A percentile compares a stretch with the other conserved stretches of the same genome.
These are phyloP conservation scores for Enchytraeus crypticus DNA, from an alignment of 2,888 invertebrate genomes.

Conservation along the genomic window DNA sequence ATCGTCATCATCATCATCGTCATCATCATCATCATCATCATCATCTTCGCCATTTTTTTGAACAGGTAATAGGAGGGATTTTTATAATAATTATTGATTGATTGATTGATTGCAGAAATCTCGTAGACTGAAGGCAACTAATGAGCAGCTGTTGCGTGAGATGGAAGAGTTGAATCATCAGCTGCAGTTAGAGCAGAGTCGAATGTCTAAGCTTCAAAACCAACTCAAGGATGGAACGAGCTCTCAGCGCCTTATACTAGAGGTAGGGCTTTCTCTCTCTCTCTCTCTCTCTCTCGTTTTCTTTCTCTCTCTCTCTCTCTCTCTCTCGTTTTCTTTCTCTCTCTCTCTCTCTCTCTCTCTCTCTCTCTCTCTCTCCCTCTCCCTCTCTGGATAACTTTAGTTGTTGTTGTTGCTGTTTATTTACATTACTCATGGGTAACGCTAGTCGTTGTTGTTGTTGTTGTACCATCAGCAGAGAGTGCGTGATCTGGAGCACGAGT, in stretches of 20 bases:
- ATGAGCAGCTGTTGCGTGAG: conserved; percentile 45
- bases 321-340: too few species aligned
- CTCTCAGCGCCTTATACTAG: conserved; percentile 34
- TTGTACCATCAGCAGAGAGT: conserved; percentile 37
- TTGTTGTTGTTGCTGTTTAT: too few species aligned
- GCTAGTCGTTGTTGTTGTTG: neutral
- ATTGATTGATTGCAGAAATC: too few species aligned
- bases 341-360: too few species aligned
- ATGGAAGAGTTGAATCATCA: conserved; percentile 45
- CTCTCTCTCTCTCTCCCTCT: too few species aligned
- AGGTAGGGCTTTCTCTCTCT: conserved; percentile 27
- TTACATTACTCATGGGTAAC: neutral
- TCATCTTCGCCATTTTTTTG: neutral
- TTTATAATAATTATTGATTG: too few species aligned
- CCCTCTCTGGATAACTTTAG: too few species aligned
- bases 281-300: neutral
- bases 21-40: neutral
- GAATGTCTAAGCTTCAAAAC: conserved; percentile 39
- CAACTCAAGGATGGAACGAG: conserved; percentile 39
- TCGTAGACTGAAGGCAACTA: conserved; percentile 39
- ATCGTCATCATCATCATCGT: neutral
- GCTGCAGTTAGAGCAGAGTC: conserved; percentile 46
- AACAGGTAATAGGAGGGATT: neutral
- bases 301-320: too few species aligned
- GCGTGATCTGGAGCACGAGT: conserved; percentile 44